Evolutionary conservation across 2,888 invertebrate species (phyloP).

Genomic region (Pheosia gnoma): DNA sequence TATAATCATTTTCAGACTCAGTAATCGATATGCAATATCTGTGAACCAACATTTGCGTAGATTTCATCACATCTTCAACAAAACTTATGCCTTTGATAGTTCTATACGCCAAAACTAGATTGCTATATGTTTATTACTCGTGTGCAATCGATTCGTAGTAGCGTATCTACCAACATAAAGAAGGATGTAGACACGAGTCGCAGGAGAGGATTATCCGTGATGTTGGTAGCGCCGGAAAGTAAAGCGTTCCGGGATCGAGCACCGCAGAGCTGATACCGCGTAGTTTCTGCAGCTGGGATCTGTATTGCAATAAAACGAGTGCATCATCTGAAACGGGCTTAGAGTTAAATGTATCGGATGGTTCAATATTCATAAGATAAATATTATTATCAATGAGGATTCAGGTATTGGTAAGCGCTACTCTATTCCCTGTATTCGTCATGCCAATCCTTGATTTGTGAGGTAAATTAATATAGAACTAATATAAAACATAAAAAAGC

Average conservation of each 20-base stretch:
- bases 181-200: conserved; percentile 1
- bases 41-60: not conserved
- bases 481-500: no score
- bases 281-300: conserved; percentile 1
- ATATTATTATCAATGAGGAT: no score
- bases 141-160: not conserved
- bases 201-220: conserved; percentile 4
- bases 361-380: not conserved
- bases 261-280: not conserved
- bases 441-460: no score
- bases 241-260: conserved; percentile 4
- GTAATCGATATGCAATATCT: not conserved
- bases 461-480: no score
- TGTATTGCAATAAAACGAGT: conserved; percentile 5
- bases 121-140: not conserved
- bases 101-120: not conserved
- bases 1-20: no score
- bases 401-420: not conserved
- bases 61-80: not conserved
- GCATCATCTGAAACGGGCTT: conserved; percentile 1
- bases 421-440: no score
- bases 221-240: not conserved
- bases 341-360: not conserved
- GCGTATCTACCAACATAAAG: not conserved
- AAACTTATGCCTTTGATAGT: not conserved